Base-by-base conservation (phyloP, 2,888 invertebrate genomes). In the Leistus spinibarbis region DNA sequence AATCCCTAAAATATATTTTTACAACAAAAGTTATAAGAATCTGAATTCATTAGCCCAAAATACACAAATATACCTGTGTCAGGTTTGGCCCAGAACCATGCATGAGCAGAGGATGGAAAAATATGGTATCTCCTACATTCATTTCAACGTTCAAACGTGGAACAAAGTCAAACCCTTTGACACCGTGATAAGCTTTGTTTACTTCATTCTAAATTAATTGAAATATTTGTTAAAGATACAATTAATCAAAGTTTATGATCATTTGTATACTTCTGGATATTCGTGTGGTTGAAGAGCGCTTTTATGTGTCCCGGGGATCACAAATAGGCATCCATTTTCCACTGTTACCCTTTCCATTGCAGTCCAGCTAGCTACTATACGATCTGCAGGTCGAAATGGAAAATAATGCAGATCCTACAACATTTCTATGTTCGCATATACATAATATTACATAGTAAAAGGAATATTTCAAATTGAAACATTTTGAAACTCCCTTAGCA, bases 281-380 rank as follows among this genome's bases (percentile, higher is more conserved):
- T n/a, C 54, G 16, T 68, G 68, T 56, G 54, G 56, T 54, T 68
- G 68, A 9, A 68, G 19, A 16, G 56, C 20, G n/a, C 3, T 80
- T 82, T 88, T 87, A 82, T 96, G 96, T 0, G 93, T 89, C 0
- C 94, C 93, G 0, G 96, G 95, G n/a, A 94, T 81, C 0, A 93
- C 94, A 79, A 91, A 93, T 10, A 97, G 89, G 80, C 95, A 95
- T 0, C 96, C 96, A 83, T 97, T 97, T 54, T 90, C 88, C 16
- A 87, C 82, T 72, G 89, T 88, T 2, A 95, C 91, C 74, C 87
- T 87, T 84, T 96, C 95, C 86, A 96, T 90, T 0, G 96, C 96
- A 0, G 96, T 96, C 96, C 96, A 97, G 0, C 93, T 87, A n/a
- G 93, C 95, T 0, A 93, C 91, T 73, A 96, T 93, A 77, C 88